Conservation (phyloP, 2,888 invertebrate species). For the Odontomyia ornata region DNA sequence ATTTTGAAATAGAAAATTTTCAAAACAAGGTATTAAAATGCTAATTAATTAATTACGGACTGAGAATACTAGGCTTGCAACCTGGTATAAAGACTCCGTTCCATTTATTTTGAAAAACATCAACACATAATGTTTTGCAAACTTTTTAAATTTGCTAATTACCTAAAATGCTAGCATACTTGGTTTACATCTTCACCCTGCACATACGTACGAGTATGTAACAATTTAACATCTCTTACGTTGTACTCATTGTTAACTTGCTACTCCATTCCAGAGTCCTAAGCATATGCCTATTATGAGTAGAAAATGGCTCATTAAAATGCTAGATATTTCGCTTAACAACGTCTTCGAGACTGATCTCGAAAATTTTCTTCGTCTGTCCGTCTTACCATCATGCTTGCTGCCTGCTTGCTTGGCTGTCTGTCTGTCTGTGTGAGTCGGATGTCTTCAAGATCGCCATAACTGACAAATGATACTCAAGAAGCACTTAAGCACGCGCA, state of each 20-base stretch:
- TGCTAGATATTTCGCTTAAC: slow-evolving; percentile 38
- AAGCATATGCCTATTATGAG: slow-evolving; percentile 34
- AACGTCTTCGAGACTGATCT: slow-evolving; percentile 36
- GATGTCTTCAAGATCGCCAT: slow-evolving; percentile 7
- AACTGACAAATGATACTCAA: slow-evolving; percentile 45
- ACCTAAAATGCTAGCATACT: too few relatives aligned
- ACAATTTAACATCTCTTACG: not conserved
- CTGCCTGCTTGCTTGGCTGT: not conserved
- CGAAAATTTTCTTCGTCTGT: slow-evolving; percentile 6
- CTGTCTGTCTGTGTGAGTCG: not conserved
- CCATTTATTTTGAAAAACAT: too few relatives aligned
- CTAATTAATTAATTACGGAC: too few relatives aligned
- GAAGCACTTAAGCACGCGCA: slow-evolving; percentile 44
- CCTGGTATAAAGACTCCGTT: too few relatives aligned
- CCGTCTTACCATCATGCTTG: not conserved
- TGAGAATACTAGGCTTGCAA: too few relatives aligned
- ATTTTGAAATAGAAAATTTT: too few relatives aligned
- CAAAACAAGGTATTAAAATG: too few relatives aligned
- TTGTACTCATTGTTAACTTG: slow-evolving; percentile 31
- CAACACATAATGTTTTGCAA: too few relatives aligned
- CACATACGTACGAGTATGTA: too few relatives aligned
- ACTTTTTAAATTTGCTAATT: too few relatives aligned
- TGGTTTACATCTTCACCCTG: too few relatives aligned
- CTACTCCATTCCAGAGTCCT: slow-evolving; percentile 20
- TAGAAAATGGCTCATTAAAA: slow-evolving; percentile 41